These are phyloP conservation scores for Colaptes auratus DNA, from an alignment of 2,113 vertebrate genomes.

Conservation along the genomic window DNA sequence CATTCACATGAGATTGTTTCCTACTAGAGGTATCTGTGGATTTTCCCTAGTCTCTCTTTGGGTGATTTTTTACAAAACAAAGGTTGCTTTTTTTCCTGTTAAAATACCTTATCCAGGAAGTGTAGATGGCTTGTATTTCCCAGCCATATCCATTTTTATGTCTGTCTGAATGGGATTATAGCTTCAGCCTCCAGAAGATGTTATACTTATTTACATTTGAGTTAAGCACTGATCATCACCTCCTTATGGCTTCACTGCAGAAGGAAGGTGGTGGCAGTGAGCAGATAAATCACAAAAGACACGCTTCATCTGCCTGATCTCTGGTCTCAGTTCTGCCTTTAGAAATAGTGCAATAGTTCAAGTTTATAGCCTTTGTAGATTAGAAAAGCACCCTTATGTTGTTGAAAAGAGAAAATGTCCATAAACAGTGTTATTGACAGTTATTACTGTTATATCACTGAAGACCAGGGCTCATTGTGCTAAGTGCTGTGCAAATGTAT, in stretches of 20 bases:
- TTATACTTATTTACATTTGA: constrained; percentile 30
- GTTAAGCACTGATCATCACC: not conserved
- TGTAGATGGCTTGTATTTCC: not conserved
- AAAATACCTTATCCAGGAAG: not conserved
- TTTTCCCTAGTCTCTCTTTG: not conserved
- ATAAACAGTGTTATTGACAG: constrained; percentile 42
- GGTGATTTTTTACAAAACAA: not conserved
- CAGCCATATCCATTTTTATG: not conserved
- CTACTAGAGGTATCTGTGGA: not conserved
- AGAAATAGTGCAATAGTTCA: constrained; percentile 41
- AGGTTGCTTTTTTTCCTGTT: not conserved
- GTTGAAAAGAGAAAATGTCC: constrained; percentile 32
- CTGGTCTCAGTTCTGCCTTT: constrained; percentile 48
- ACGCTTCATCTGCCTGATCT: constrained; percentile 44
- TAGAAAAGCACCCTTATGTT: constrained; percentile 27
- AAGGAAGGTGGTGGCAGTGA: not conserved
- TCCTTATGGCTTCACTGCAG: not conserved
- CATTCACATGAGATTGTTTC: not conserved
- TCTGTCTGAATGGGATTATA: not conserved
- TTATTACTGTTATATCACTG: constrained; percentile 13
- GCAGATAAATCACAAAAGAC: constrained; percentile 49
- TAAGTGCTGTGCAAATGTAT: constrained; percentile 29
- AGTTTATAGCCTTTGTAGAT: constrained; percentile 35
- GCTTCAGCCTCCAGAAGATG: constrained; percentile 2
- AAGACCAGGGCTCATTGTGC: not conserved